These are phyloP conservation scores for Sesamia inferens DNA, from an alignment of 2,888 invertebrate species.

Conservation along the genomic window DNA sequence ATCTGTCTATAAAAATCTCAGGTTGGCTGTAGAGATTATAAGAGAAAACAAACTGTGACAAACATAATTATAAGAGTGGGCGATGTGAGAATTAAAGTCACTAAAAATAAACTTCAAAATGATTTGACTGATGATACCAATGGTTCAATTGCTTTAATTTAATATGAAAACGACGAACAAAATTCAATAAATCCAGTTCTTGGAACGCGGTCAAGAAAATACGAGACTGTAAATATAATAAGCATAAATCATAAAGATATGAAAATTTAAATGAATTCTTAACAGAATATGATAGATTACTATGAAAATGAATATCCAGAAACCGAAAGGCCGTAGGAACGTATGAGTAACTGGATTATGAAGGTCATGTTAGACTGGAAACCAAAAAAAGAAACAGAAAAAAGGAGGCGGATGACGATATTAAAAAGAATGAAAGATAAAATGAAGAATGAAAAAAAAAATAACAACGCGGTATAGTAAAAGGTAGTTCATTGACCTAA, in stretches of 20 bases:
- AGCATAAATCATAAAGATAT: background rate
- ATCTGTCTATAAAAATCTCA: background rate
- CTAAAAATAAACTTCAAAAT: background rate
- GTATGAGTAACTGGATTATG: background rate
- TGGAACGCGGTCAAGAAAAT: slow-evolving; percentile 1
- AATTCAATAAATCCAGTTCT: background rate
- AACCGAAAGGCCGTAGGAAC: background rate
- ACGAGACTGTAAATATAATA: slow-evolving; percentile 1
- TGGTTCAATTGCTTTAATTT: background rate
- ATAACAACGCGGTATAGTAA: slow-evolving; percentile 21
- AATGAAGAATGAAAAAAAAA: slow-evolving; percentile 9
- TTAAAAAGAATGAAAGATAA: background rate
- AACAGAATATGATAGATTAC: slow-evolving; percentile 6
- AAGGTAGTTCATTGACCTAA: slow-evolving; percentile 50
- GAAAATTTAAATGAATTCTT: background rate
- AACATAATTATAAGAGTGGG: background rate
- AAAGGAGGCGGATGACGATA: background rate
- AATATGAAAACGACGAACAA: background rate
- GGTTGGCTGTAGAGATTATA: background rate
- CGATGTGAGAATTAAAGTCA: background rate
- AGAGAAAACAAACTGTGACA: background rate
- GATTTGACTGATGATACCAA: background rate
- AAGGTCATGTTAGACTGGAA: background rate
- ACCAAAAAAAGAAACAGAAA: background rate
- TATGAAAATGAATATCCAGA: background rate